phyloP scores from a whole-genome alignment of 1,140 invertebrate species.

The Choristoneura fumiferana region DNA sequence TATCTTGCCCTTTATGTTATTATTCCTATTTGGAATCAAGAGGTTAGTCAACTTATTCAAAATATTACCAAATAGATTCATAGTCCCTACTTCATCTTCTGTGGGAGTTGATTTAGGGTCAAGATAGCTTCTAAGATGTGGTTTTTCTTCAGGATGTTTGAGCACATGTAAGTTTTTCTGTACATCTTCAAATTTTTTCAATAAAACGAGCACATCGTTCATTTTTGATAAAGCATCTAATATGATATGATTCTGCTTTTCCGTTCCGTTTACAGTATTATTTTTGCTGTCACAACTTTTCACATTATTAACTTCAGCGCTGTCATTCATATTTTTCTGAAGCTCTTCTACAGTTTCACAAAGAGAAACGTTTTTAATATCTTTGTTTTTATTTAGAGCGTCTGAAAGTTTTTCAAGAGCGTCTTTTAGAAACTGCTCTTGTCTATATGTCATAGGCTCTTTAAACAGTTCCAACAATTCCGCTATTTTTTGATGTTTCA shows the following conservation, averaged over 20 bases:
- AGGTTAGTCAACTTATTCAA: constrained; percentile 55
- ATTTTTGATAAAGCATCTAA: constrained; percentile 44
- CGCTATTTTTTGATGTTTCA: constrained; percentile 65
- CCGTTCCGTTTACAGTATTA: constrained; percentile 16
- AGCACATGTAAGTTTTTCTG: constrained; percentile 40
- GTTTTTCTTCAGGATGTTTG: constrained; percentile 21
- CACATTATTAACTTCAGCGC: constrained; percentile 6
- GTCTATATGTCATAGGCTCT: constrained; percentile 59
- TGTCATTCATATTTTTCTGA: constrained; percentile 20
- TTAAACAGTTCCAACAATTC: constrained; percentile 65
- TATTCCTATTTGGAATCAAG: constrained; percentile 41
- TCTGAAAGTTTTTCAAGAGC: constrained; percentile 54
- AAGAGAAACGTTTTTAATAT: constrained; percentile 50
- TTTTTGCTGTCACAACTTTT: constrained; percentile 20
- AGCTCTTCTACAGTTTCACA: constrained; percentile 48
- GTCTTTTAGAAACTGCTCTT: constrained; percentile 63
- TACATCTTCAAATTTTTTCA: constrained; percentile 53
- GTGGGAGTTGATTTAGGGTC: constrained; percentile 14
- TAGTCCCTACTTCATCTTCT: constrained; percentile 32
- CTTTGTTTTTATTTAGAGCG: constrained; percentile 48
- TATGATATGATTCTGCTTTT: constrained; percentile 22
- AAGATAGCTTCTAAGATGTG: neutral
- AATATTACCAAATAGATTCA: constrained; percentile 52
- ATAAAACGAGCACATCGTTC: constrained; percentile 48
- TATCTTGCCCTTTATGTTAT: constrained; percentile 42